Base-by-base conservation (phyloP, 2,797 vertebrate genomes). In the Acrossocheilus wenchowensis region DNA sequence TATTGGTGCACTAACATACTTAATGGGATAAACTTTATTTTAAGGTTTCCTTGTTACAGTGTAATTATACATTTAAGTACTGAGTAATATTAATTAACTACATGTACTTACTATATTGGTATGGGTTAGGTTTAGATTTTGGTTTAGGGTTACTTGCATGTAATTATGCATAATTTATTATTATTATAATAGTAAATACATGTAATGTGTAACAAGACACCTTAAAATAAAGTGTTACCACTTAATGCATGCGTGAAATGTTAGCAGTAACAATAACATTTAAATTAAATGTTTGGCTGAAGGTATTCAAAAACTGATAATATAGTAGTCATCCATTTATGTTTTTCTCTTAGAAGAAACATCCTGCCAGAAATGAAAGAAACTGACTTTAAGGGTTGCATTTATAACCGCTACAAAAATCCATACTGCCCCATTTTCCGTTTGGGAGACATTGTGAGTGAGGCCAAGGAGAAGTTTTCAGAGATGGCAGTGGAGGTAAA, bases 391-490 rank as follows among this genome's bases (percentile, higher is more conserved):
- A 95, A 95, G 89, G 94, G 86, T 0, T 98, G 97, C 86, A 90
- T 93, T 73, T 98, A 97, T 78, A 91, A 96, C 0, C 88, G 73
- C 0, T 3, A 36, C 8, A 96, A 94, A 3, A 94, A 98, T 83
- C 97, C 96, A 0, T 92, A 96, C 93, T 98, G 97, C 88, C 97
- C 97, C 66, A 97, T 99, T 89, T 98, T 99, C 90, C 95, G 93
- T 9, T 93, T 98, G 41, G 96, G 96, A 72, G 87, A 95, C 87
- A 93, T 98, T 0, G 94, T 95, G 68, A 91, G 93, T 87, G 93
- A 94, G 0, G 96, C 97, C 7, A 96, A 95, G 0, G 96, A 98
- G 89, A 92, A 95, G 50, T 98, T 99, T 91, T 93, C 96, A 85
- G 94, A 96, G 23, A 96, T 98, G 95, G 97, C 97, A 6, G 84